Base-by-base conservation (phyloP, 2,888 invertebrate genomes). In the Drosophila melanosoma region DNA sequence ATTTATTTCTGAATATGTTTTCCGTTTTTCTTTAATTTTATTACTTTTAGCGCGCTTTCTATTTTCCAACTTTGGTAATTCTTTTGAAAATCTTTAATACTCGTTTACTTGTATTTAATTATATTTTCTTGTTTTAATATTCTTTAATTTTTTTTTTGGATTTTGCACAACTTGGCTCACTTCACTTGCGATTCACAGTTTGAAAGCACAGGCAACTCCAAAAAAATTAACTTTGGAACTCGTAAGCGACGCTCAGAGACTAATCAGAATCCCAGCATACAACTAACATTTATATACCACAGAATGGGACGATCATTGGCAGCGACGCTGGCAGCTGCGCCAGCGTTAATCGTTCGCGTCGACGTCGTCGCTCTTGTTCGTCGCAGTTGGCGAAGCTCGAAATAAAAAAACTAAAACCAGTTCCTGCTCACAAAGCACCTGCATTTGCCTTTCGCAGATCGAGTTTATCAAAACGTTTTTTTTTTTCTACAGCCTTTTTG, bases 241-340 rank as follows among this genome's bases (percentile, higher is more conserved):
- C 73, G 90, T 85, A 86, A 89, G 85, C 90, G 87, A 85, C 91
- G 91, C 79, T 90, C 87, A 86, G 86, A 90, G 83, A 92, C 92
- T 92, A 92, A 91, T 90, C 92, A 91, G 91, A 91, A 91, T 87
- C 84, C 74, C 79, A 81, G 82, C 75, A 71, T 70, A 73, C 91
- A 79, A 76, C 83, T 83, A 90, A 85, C 92, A 89, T 91, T 91
- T 91, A 91, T 91, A 91, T 83, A 74, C 83, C 79, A 80, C 74
- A 65, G 81, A 68, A 73, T 78, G 76, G 70, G 56, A 69, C 69
- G 56, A 36, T 65, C 51, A 48, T 32, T 17, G 33, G 52, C 75
- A 49, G 53, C 71, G 81, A 73, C 51, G 74, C 38, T 32, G 23
- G 49, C 48, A 51, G 54, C 58, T 42, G 45, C 52, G 17, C 63